These are phyloP conservation scores for Drosophila flavopinicola DNA, from an alignment of 2,888 invertebrate species.

Conservation along the genomic window DNA sequence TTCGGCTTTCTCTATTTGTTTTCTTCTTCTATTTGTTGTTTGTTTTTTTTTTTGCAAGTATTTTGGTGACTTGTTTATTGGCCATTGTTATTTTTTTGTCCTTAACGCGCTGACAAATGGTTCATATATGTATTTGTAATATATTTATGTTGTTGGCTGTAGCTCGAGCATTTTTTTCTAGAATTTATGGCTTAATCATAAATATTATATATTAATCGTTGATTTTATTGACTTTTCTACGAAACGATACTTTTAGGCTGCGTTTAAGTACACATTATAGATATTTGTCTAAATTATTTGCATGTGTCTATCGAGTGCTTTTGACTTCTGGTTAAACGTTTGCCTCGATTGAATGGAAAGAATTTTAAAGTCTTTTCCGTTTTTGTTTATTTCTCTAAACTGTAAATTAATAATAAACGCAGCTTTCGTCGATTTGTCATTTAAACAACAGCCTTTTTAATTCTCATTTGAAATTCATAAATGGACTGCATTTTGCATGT, in stretches of 20 bases:
- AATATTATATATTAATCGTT: conserved; percentile 8
- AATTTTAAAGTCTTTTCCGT: too few species aligned
- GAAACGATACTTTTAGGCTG: too few species aligned
- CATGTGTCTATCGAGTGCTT: too few species aligned
- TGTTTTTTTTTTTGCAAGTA: conserved; percentile 27
- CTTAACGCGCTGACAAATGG: conserved; percentile 64
- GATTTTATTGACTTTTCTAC: background rate
- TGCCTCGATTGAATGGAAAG: too few species aligned
- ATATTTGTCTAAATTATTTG: too few species aligned
- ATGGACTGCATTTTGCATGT: too few species aligned
- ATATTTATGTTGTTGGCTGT: conserved; percentile 4
- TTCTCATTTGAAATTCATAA: too few species aligned
- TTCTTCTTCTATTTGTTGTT: conserved; percentile 2
- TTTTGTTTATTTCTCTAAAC: too few species aligned
- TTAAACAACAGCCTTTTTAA: too few species aligned
- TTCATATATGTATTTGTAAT: conserved; percentile 17
- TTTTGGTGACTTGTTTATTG: conserved; percentile 70
- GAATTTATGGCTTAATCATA: conserved; percentile 17
- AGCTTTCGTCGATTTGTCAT: too few species aligned
- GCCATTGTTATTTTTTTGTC: conserved; percentile 25
- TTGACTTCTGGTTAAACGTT: too few species aligned
- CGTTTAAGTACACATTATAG: background rate
- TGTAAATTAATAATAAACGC: too few species aligned
- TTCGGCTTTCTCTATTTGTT: conserved; percentile 1
- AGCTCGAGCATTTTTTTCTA: background rate